phyloP scores from a whole-genome alignment of 1,140 invertebrate genomes.

The Lysiphlebus fabarum region DNA sequence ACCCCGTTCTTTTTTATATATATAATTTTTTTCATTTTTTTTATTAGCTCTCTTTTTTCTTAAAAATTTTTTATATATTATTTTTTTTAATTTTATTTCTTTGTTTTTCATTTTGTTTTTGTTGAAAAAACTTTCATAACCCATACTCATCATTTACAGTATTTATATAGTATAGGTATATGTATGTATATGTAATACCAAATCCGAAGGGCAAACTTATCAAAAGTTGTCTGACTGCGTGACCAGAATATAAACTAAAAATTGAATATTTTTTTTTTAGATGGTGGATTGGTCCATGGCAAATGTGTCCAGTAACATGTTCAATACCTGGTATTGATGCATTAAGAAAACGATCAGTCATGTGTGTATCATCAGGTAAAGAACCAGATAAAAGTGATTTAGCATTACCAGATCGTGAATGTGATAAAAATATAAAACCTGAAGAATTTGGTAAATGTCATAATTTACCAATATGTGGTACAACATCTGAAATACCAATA shows the following conservation, averaged over 20 bases:
- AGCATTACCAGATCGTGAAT: slow-evolving; percentile 68
- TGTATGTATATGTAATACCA: too few relatives aligned
- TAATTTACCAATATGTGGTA: slow-evolving; percentile 58
- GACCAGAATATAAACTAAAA: not conserved
- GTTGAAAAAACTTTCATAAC: too few relatives aligned
- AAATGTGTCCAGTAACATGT: slow-evolving; percentile 75
- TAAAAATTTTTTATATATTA: too few relatives aligned
- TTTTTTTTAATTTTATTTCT: too few relatives aligned
- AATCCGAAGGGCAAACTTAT: not conserved
- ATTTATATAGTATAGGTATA: too few relatives aligned
- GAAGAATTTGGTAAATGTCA: slow-evolving; percentile 64
- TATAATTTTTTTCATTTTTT: too few relatives aligned
- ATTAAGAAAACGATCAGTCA: slow-evolving; percentile 65
- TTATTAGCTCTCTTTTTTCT: too few relatives aligned
- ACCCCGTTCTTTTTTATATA: too few relatives aligned
- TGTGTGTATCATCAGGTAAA: slow-evolving; percentile 65
- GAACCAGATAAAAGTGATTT: slow-evolving; percentile 61
- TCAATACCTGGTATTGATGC: slow-evolving; percentile 51
- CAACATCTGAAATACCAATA: slow-evolving; percentile 35
- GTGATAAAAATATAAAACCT: slow-evolving; percentile 59
- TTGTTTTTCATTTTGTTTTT: too few relatives aligned
- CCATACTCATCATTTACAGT: too few relatives aligned
- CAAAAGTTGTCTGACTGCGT: slow-evolving; percentile 4
- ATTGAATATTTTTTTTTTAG: slow-evolving; percentile 36
- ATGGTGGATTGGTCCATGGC: slow-evolving; percentile 82